Conservation (phyloP, 1,140 invertebrate species). For the Mylabris phalerata region DNA sequence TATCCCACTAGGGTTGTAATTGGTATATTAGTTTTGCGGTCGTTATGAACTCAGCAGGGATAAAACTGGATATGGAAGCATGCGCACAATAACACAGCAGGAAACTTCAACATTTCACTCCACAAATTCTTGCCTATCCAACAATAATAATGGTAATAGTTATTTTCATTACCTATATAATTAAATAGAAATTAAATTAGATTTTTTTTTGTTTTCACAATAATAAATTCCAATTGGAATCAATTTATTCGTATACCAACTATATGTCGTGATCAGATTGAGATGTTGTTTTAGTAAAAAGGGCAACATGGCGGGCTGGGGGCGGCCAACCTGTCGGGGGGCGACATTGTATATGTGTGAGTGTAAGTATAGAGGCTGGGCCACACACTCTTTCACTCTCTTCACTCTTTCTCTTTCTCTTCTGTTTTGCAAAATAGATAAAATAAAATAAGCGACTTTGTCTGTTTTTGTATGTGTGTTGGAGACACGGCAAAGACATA, state of each 20-base stretch:
- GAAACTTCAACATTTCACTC: neutral
- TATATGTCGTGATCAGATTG: no score
- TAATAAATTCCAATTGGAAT: no score
- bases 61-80: conserved; percentile 15
- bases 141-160: no score
- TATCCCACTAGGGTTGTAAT: conserved; percentile 34
- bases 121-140: no score
- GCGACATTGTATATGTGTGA: no score
- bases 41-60: conserved; percentile 32
- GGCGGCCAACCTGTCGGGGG: conserved; percentile 8
- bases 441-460: conserved; percentile 26
- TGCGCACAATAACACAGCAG: conserved; percentile 17
- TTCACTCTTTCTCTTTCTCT: neutral
- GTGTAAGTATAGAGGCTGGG: no score
- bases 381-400: no score
- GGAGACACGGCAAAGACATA: conserved; percentile 31
- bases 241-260: no score
- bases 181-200: no score
- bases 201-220: no score
- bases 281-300: conserved; percentile 1
- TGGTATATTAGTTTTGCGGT: conserved; percentile 40
- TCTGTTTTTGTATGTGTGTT: conserved; percentile 4
- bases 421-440: conserved; percentile 2
- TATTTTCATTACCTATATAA: no score
- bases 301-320: conserved; percentile 24